Base-by-base conservation (phyloP, 1,140 invertebrate genomes). In the Cephus cinctus region DNA sequence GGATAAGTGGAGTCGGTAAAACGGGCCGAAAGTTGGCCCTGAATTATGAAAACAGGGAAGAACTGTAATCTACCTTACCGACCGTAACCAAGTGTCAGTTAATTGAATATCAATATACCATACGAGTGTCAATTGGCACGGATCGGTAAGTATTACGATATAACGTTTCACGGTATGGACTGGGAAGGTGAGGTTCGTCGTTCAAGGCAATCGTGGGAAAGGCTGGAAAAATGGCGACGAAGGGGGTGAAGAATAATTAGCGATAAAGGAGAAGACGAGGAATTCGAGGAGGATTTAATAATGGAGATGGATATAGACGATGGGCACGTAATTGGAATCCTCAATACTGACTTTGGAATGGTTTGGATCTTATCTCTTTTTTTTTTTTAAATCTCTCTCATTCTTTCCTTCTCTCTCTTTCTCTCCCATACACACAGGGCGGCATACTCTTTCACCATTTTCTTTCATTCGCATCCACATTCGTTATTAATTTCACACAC, bases 261-360 rank as follows among this genome's bases (percentile, higher is more conserved):
- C 53, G 34, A 54, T 31, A 23, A 43, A 40, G 38, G 43, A 52
- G 50, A 47, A 57, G 43, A 53, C 62, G 45, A 45, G 59, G 53
- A 47, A 54, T 61, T 54, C 55, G 35, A 57, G 43, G n/a, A n/a
- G n/a, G n/a, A n/a, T n/a, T n/a, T n/a, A n/a, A n/a, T n/a, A n/a
- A n/a, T n/a, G n/a, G n/a, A n/a, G n/a, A n/a, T n/a, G n/a, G n/a
- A n/a, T n/a, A n/a, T n/a, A n/a, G n/a, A n/a, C n/a, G n/a, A n/a
- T n/a, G n/a, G n/a, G n/a, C n/a, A 36, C 14, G 34, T 15, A 62
- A 58, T 66, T 51, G 56, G 57, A 61, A 63, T 63, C 34, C 58
- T 68, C 57, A 76, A 76, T 76, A 76, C 73, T 75, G 73, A 70
- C 71, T 71, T 72, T 73, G 73, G 73, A 75, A 75, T 75, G 73